phyloP scores from a whole-genome alignment of 2,888 invertebrate species.

The Parelbella ahira region DNA sequence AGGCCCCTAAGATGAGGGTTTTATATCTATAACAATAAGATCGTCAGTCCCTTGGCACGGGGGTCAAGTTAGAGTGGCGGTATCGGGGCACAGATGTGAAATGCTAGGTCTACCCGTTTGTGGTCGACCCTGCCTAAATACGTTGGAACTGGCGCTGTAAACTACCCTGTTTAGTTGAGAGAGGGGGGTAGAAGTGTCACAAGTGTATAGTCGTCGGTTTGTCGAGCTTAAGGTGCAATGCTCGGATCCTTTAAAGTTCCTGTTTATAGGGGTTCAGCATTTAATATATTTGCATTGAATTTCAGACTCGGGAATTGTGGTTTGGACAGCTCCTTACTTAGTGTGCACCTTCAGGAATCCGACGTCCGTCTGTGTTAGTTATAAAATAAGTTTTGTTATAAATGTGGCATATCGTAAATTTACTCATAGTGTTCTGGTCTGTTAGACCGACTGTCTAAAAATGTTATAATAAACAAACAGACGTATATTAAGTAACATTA shows the following conservation, averaged over 20 bases:
- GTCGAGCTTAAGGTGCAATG: constrained; percentile 22
- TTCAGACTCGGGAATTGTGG: constrained; percentile 6
- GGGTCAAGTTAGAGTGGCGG: constrained; percentile 19
- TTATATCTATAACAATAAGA: neutral
- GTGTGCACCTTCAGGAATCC: too few species aligned
- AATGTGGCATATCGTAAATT: too few species aligned
- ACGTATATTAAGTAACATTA: too few species aligned
- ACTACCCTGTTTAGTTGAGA: constrained; percentile 40
- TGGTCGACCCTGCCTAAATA: constrained; percentile 56
- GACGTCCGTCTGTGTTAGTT: too few species aligned
- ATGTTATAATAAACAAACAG: too few species aligned
- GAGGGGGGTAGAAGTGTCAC: constrained; percentile 12
- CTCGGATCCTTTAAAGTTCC: constrained; percentile 19
- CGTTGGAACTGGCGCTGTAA: constrained; percentile 39
- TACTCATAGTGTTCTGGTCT: too few species aligned
- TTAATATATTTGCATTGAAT: constrained; percentile 13
- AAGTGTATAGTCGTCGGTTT: constrained; percentile 21
- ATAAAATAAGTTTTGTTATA: too few species aligned
- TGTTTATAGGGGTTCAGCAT: constrained; percentile 18
- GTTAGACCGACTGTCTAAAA: too few species aligned
- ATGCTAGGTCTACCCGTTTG: constrained; percentile 56
- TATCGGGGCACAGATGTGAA: constrained; percentile 52
- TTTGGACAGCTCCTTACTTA: neutral
- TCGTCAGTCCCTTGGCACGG: neutral
- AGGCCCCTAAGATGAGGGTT: neutral